These are phyloP conservation scores for Apteryx owenii DNA, from an alignment of 2,113 vertebrate species.

Conservation along the genomic window DNA sequence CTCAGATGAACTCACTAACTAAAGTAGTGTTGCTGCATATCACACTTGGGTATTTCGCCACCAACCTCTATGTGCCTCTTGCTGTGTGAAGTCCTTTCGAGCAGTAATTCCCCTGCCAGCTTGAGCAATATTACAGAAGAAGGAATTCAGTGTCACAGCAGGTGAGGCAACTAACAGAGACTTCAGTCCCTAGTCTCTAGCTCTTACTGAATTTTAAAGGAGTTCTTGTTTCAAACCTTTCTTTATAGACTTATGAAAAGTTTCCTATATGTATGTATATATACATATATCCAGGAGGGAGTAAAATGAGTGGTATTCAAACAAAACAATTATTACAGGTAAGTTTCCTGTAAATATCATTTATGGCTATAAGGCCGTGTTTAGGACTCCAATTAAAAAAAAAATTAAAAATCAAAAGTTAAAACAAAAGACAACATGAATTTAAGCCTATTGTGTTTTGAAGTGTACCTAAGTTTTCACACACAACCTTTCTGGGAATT, in stretches of 20 bases:
- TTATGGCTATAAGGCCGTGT: neutral
- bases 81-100: constrained; percentile 58
- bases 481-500: neutral
- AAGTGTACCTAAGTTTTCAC: neutral
- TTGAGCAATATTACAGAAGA: constrained; percentile 30
- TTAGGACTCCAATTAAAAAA: neutral
- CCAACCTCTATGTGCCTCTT: constrained; percentile 42
- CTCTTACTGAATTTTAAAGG: constrained; percentile 49
- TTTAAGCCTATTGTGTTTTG: neutral
- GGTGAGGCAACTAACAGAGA: constrained; percentile 45
- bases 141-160: constrained; percentile 55
- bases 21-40: constrained; percentile 1
- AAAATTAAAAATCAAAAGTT: neutral
- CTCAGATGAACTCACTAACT: neutral
- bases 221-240: constrained; percentile 5
- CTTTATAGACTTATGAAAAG: neutral
- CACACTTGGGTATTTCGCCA: constrained; percentile 44
- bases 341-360: neutral
- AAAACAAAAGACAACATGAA: neutral
- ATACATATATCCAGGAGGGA: neutral
- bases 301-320: neutral
- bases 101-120: constrained; percentile 25
- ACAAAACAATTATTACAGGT: neutral
- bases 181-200: constrained; percentile 25
- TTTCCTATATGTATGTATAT: neutral